Evolutionary conservation across 1,140 invertebrate species (phyloP), one percentile per base, ranked within the genome.

Genomic region (Gryon sp.): DNA sequence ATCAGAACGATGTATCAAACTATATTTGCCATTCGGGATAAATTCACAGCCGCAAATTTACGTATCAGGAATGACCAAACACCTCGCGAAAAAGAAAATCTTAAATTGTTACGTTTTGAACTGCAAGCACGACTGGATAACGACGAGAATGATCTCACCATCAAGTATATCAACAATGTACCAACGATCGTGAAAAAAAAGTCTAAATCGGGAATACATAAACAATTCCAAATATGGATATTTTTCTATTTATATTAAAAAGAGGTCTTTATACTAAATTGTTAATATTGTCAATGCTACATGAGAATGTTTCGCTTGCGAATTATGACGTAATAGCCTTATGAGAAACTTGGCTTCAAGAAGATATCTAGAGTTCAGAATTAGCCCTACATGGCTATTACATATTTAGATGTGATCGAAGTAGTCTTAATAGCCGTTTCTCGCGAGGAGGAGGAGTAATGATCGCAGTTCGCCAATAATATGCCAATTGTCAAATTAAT

Each of bases 401-500:
- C 2, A 22, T 63, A 11, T 41, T 26, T 41, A 30, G 62, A 16
- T 30, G 46, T 30, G 45, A 46, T 36, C 28, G 50, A 40, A 36
- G 38, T 22, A n/a, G n/a, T 1, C n/a, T 26, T 41, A 7, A 11
- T 40, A 22, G n/a, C n/a, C n/a, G n/a, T n/a, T n/a, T n/a, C n/a
- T n/a, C n/a, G n/a, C n/a, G 28, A 12, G 46, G 60, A 2, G 28
- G 41, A 52, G 41, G 62, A 28, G 70, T 74, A 12, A 11, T 75
- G 7, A 53, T 69, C 7, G 63, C 66, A 3, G 38, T 75, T 7
- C 20, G 7, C 2, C 40, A n/a, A 19, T n/a, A n/a, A n/a, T n/a
- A n/a, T n/a, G n/a, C n/a, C n/a, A n/a, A n/a, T n/a, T n/a, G n/a
- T n/a, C n/a, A n/a, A n/a, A n/a, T n/a, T n/a, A n/a, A n/a, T n/a